Evolutionary conservation across 2,888 invertebrate species (phyloP), one percentile per base, ranked within the genome.

Genomic region (Mystacides longicornis): DNA sequence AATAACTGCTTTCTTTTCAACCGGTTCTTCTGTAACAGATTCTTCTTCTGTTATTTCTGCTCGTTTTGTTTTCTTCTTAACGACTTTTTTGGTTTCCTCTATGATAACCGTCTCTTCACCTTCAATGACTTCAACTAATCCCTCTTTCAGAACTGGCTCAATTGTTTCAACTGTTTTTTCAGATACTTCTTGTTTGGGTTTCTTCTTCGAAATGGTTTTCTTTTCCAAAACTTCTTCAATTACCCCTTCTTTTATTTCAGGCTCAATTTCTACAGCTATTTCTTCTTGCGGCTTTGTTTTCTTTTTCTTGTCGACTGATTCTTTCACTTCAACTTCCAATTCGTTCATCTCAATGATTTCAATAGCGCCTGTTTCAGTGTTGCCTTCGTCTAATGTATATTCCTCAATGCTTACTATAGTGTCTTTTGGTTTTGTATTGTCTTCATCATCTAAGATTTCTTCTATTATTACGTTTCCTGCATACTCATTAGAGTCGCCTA

Each of bases 401-500:
- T 77, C 77, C 64, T 68, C 73, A 56, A 77, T 77, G 57, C 74
- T 67, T 1, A 77, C 69, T 31, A 55, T 49, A 21, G 54, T 22
- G 14, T 57, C 54, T 22, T 65, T 63, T 2, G 51, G 23, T 5
- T 58, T 62, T 50, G 62, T 54, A 46, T 62, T 58, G n/a, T 67
- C 65, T 1, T 76, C 74, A 14, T 74, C 75, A 50, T 77, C 76
- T 56, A 75, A 62, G 1, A 67, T 70, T 68, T 77, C 77, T 67
- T 77, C 77, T 56, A 82, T 80, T 0, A 81, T 75, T 2, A 80
- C 67, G 60, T 79, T 73, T 20, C 75, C 75, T 14, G 65, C 64
- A 37, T 55, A 48, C 19, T 51, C 37, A 9, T 5, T 22, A 9
- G 21, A 23, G 16, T 47, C 19, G 23, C n/a, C 20, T 11, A 63